Base-by-base conservation (phyloP, 2,888 invertebrate genomes). In the Amiota mariae region DNA sequence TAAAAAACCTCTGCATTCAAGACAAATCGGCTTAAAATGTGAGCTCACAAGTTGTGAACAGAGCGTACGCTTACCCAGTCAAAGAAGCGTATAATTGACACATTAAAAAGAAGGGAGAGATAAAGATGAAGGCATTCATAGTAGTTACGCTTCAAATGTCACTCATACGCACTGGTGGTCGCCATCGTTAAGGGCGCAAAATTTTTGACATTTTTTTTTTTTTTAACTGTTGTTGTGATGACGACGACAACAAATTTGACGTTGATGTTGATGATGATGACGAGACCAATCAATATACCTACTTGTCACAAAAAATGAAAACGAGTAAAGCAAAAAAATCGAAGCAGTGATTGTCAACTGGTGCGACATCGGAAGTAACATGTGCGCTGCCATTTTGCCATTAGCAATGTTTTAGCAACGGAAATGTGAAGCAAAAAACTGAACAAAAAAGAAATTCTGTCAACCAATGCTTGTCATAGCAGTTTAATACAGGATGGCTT, bases 11-110 rank as follows among this genome's bases (percentile, higher is more conserved):
- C 36, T 6, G 4, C 36, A 36, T 36, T 36, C 8, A 36, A 6
- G 6, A 36, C 36, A 36, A 36, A 36, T 36, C 36, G 36, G 36
- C 36, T 36, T 36, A 36, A 36, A 36, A 36, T 36, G 36, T 36
- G 36, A 36, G 36, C 36, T 36, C 36, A 36, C 6, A 36, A 36
- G 2, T 36, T 36, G 36, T 36, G 36, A 59, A 4, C 59, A 59
- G 59, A 18, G 59, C 3, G 54, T 51, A 4, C 54, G 54, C 13
- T 11, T n/a, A 51, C 6, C n/a, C 57, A 61, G 68, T 20, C 82
- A 77, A 80, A 83, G 79, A 77, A 77, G 74, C 82, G 70, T 79
- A 76, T 83, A 85, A 85, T 83, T 82, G 85, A 80, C 67, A 67
- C 48, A 72, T 72, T 67, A 47, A 57, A 57, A 36, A 2, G 36